Base-by-base conservation (phyloP, 2,113 vertebrate species). In the Paralichthys olivaceus region DNA sequence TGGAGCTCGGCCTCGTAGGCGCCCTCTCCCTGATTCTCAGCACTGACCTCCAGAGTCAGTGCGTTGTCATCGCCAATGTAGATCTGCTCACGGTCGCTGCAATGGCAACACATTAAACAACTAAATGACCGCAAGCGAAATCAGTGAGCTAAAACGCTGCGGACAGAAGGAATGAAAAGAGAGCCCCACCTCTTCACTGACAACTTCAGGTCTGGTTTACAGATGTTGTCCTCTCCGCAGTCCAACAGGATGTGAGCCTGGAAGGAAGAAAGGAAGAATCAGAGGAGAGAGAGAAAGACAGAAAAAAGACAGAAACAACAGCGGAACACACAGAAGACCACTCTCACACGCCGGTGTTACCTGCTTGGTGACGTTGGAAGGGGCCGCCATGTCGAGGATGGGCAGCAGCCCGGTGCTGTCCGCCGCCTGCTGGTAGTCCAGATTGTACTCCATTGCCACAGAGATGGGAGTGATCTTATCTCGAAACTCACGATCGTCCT, bases 381-480 rank as follows among this genome's bases (percentile, higher is more conserved):
- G 96, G 3, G 94, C 93, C 4, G 96, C 96, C 73, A 95, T 93
- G 88, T 98, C 96, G 25, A 99, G 89, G 81, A 99, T 96, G 40
- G 98, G 98, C 79, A 93, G 89, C 47, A 99, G 85, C 34, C 97
- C 97, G 5, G 95, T 96, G 0, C 61, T 26, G 81, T 98, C 97
- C 0, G 94, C 93, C 20, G 96, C 95, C 0, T 67, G 93, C 68
- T 91, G 92, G 55, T 95, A 96, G 94, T 99, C 96, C 93, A 99
- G 88, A 3, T 87, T 94, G 83, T 96, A 99, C 71, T 98, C 97
- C 96, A 99, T 97, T 47, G 94, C 96, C 81, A 98, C 93, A 0
- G 96, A 96, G 72, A 99, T 99, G 13, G 97, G 97, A 15, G 97
- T 98, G 71, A 99, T 96, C 81, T 99, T 99, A 92, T 99, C 98